Evolutionary conservation across 1,140 invertebrate species (phyloP).

Genomic region (Saxidomus purpurata): DNA sequence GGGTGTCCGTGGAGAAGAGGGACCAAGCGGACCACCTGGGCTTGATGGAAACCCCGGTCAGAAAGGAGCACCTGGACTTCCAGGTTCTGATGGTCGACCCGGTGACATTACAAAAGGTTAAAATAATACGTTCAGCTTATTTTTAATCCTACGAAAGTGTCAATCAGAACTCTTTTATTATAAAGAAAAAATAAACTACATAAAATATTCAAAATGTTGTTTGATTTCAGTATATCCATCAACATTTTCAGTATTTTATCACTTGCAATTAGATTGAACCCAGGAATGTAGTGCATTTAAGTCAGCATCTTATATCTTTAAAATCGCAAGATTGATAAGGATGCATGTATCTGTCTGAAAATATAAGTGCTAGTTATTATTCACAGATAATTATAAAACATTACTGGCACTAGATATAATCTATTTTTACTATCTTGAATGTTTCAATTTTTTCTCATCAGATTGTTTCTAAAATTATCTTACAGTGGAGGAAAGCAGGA

Average conservation of each 20-base stretch:
- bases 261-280: too few species aligned
- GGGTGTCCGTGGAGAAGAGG: conserved; percentile 19
- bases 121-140: background rate
- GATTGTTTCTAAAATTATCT: background rate
- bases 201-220: too few species aligned
- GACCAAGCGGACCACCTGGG: background rate
- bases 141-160: too few species aligned
- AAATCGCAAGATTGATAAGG: background rate
- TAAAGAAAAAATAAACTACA: too few species aligned
- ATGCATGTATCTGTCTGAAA: background rate
- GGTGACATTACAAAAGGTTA: conserved; percentile 56
- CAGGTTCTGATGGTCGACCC: conserved; percentile 33
- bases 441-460: background rate
- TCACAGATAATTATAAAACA: background rate
- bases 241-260: too few species aligned
- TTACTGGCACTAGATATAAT: background rate
- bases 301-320: background rate
- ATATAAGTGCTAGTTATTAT: conserved; percentile 3
- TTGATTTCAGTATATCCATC: too few species aligned
- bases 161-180: too few species aligned
- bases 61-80: conserved; percentile 4
- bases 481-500: conserved; percentile 51
- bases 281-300: background rate
- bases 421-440: background rate
- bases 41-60: background rate